phyloP scores from a whole-genome alignment of 2,113 vertebrate species.

The Galemys pyrenaicus region DNA sequence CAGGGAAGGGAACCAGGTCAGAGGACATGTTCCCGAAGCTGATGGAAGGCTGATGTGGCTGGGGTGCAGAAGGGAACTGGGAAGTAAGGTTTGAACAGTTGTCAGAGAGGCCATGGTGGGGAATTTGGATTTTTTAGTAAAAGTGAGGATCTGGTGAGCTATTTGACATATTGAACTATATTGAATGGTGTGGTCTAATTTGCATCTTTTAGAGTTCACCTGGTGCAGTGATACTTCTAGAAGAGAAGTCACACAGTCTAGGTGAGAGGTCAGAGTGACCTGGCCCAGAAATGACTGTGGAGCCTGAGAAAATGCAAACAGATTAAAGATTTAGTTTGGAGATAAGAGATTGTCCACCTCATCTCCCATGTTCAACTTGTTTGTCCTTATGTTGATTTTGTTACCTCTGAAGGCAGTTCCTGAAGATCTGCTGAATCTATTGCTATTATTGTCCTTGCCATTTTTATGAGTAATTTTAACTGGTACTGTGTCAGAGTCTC shows the following conservation, averaged over 20 bases:
- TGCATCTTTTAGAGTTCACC: neutral
- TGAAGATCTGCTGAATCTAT: neutral
- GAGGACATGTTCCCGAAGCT: neutral
- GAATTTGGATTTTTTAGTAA: neutral
- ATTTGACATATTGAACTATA: neutral
- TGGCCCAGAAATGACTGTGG: neutral
- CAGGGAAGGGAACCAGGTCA: neutral
- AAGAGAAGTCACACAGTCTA: neutral
- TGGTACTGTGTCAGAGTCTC: neutral
- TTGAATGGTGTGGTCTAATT: neutral
- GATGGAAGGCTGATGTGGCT: neutral
- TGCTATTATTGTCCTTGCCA: neutral
- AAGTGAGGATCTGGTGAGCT: neutral
- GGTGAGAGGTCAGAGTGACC: neutral
- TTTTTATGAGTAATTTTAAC: conserved; percentile 36
- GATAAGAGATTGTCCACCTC: neutral
- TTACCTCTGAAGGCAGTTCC: neutral
- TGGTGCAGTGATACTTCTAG: neutral
- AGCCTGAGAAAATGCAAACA: neutral
- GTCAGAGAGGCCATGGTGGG: too few species aligned
- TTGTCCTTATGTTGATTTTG: conserved; percentile 7
- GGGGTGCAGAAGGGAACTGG: too few species aligned
- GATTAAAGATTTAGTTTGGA: neutral
- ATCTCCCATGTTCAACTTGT: neutral
- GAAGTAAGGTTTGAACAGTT: neutral